Evolutionary conservation across 1,140 invertebrate genomes (phyloP).

Genomic region (Heliconius nattereri): DNA sequence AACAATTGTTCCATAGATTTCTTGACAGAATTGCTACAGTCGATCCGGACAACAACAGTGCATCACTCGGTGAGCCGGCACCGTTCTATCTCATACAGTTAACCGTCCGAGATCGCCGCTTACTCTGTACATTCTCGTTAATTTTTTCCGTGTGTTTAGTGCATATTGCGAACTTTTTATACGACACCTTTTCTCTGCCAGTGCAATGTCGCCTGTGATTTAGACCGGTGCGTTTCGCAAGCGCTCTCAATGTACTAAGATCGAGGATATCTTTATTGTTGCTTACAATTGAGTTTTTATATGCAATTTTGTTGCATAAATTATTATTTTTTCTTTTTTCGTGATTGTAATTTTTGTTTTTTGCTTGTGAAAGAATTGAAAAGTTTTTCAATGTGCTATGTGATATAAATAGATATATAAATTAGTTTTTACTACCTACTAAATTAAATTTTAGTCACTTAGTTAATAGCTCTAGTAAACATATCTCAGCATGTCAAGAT

Average conservation of each 20-base stretch:
- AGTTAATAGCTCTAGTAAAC: neutral
- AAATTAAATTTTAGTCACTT: neutral
- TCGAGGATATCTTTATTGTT: neutral
- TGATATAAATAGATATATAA: neutral
- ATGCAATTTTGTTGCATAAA: neutral
- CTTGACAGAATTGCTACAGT: neutral
- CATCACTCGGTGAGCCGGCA: constrained; percentile 27
- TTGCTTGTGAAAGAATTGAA: neutral
- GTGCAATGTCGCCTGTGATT: constrained; percentile 35
- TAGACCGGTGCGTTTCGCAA: constrained; percentile 35
- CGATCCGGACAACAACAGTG: neutral
- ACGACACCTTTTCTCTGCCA: constrained; percentile 36
- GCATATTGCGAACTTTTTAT: constrained; percentile 42
- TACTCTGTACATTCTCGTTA: constrained; percentile 39
- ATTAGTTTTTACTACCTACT: neutral
- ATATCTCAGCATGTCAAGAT: constrained; percentile 6
- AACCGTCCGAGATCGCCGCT: constrained; percentile 53
- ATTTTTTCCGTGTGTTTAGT: constrained; percentile 47
- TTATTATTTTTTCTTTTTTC: neutral
- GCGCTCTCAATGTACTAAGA: constrained; percentile 1
- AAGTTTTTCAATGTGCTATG: neutral
- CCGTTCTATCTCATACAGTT: constrained; percentile 54
- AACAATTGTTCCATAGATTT: too few relatives aligned
- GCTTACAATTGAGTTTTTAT: neutral
- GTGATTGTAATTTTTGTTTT: neutral